Evolutionary conservation across 2,113 vertebrate species (phyloP).

Genomic region (Clinocottus analis): DNA sequence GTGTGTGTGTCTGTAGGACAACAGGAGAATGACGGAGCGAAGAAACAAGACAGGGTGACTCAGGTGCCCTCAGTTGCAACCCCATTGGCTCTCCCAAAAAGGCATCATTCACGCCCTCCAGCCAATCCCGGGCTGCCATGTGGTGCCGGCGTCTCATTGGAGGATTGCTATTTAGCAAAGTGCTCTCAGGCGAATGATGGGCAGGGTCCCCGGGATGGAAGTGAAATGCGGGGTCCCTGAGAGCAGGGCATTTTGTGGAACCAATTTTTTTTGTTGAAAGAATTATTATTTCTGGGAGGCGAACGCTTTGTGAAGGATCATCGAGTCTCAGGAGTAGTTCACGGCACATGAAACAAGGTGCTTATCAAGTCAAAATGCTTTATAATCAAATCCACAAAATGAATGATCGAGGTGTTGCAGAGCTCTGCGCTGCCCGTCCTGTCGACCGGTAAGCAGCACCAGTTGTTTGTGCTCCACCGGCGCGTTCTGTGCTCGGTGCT

Average conservation of each 20-base stretch:
- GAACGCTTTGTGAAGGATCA: slow-evolving; percentile 25
- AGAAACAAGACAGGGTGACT: slow-evolving; percentile 72
- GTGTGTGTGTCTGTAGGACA: slow-evolving; percentile 18
- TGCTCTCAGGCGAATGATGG: slow-evolving; percentile 79
- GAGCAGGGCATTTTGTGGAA: slow-evolving; percentile 47
- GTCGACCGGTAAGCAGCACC: slow-evolving; percentile 19
- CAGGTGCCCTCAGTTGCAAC: slow-evolving; percentile 70
- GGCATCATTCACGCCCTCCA: slow-evolving; percentile 77
- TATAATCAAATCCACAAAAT: slow-evolving; percentile 16
- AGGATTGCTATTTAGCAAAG: slow-evolving; percentile 82
- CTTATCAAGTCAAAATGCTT: background rate
- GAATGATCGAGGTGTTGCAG: background rate
- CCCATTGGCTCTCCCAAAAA: slow-evolving; percentile 78
- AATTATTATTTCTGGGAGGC: slow-evolving; percentile 14
- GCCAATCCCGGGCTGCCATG: slow-evolving; percentile 84
- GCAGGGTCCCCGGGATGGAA: slow-evolving; percentile 69
- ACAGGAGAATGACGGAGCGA: slow-evolving; percentile 72
- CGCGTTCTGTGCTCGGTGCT: slow-evolving; percentile 41
- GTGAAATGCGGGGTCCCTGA: slow-evolving; percentile 52
- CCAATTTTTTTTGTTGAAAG: background rate
- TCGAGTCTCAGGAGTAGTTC: slow-evolving; percentile 8
- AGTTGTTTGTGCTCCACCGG: slow-evolving; percentile 36
- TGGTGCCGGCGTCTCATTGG: slow-evolving; percentile 81
- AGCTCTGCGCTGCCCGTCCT: slow-evolving; percentile 1
- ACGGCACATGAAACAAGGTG: slow-evolving; percentile 4